Evolutionary conservation across 92 coral and sea anemone genomes (phyloP).

Genomic region (Nematostella vectensis): DNA sequence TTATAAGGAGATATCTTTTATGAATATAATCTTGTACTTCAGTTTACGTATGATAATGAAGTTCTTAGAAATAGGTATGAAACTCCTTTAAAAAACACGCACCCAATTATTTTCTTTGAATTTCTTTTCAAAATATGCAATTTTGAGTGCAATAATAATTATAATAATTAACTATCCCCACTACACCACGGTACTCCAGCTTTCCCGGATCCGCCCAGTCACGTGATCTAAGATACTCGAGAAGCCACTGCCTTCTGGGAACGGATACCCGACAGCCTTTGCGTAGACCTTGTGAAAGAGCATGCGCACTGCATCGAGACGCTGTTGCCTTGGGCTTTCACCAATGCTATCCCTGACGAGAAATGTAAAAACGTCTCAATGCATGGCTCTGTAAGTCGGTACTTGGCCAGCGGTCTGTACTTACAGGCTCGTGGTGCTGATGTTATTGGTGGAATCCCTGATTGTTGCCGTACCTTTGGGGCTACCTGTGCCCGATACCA

Average conservation of each 20-base stretch:
- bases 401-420: conserved; percentile 30
- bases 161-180: not conserved
- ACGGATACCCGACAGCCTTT: conserved; percentile 50
- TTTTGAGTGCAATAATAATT: no score
- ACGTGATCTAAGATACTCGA: conserved; percentile 86
- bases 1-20: no score
- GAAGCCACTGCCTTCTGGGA: conserved; percentile 53
- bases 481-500: conserved; percentile 87
- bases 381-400: not conserved
- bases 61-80: no score
- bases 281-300: conserved; percentile 68
- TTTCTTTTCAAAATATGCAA: no score
- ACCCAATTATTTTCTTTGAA: no score
- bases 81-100: no score
- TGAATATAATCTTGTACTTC: no score
- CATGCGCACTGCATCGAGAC: conserved; percentile 70
- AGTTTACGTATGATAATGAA: no score
- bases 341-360: conserved; percentile 16
- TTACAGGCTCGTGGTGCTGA: conserved; percentile 80
- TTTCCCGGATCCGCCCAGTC: conserved; percentile 66
- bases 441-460: conserved; percentile 43
- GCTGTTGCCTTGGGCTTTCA: conserved; percentile 56
- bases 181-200: conserved; percentile 79
- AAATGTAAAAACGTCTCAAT: not conserved
- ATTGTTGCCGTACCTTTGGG: conserved; percentile 68